A percentile compares a stretch with the other conserved stretches of the same genome.
Conservation (phyloP, 1,140 invertebrate genomes). For the Pachypeltis micranthus region DNA sequence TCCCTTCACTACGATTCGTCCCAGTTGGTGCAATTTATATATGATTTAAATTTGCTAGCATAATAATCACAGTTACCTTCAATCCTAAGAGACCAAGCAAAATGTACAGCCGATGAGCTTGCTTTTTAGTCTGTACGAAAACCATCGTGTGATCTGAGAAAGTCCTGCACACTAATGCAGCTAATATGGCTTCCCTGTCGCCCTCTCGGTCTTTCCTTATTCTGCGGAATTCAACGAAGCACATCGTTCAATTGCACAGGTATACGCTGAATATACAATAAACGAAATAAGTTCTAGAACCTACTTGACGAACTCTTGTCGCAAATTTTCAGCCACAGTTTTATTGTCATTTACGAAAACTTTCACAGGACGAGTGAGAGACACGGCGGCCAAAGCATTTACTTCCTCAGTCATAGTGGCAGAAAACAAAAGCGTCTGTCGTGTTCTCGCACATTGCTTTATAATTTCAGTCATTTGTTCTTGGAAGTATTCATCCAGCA, state of each 20-base stretch:
- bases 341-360: slow-evolving; percentile 92
- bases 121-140: slow-evolving; percentile 91
- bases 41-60: neutral
- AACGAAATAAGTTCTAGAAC: slow-evolving; percentile 7
- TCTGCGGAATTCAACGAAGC: too few species aligned
- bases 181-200: slow-evolving; percentile 82
- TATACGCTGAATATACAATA: too few species aligned
- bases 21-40: too few species aligned
- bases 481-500: slow-evolving; percentile 96
- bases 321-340: slow-evolving; percentile 85
- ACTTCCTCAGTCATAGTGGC: slow-evolving; percentile 98
- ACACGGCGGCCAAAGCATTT: slow-evolving; percentile 82
- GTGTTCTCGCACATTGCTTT: slow-evolving; percentile 73
- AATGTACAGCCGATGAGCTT: slow-evolving; percentile 85
- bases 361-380: slow-evolving; percentile 81
- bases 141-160: slow-evolving; percentile 87
- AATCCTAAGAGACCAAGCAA: slow-evolving; percentile 78
- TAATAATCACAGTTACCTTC: slow-evolving; percentile 36
- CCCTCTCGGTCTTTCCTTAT: slow-evolving; percentile 69
- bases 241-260: too few species aligned
- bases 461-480: slow-evolving; percentile 97
- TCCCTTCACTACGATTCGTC: too few species aligned
- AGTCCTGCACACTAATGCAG: slow-evolving; percentile 82
- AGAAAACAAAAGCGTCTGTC: slow-evolving; percentile 96
- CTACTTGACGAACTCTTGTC: slow-evolving; percentile 89